Base-by-base conservation (phyloP, 2,888 invertebrate species). In the Calameuta pallipes region DNA sequence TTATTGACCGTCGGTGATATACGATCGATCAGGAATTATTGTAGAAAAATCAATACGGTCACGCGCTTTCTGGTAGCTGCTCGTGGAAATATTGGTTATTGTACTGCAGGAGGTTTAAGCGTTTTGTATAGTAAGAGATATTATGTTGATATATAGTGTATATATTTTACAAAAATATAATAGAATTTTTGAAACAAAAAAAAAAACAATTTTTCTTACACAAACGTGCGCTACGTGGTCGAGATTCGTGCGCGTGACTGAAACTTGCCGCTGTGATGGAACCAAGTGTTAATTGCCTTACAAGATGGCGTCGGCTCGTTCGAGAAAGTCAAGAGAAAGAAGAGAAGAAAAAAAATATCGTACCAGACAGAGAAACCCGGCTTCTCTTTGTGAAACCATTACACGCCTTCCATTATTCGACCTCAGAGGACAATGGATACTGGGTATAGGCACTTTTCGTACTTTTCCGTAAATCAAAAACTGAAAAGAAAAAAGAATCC, bases 381-480 rank as follows among this genome's bases (percentile, higher is more conserved):
- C 73, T 79, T 80, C 69, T 41, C 75, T 79, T 82, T 80, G 80
- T 78, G 33, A 79, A 73, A 34, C 78, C 82, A 82, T 82, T 82
- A 80, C 77, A 75, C 82, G 78, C 78, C 76, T 77, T 80, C 76
- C 75, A 76, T 41, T 78, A 79, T 76, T 41, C 82, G 77, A 75
- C 68, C 74, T 56, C 69, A 41, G 75, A 73, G 69, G 75, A 74
- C 75, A 82, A 82, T 80, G 74, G 70, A 76, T 80, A 77, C 76
- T 74, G 69, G 79, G n/a, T 75, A 74, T 75, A 75, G 76, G 78
- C 75, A 74, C 76, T 76, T 75, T 68, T 74, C 71, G 74, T 30
- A 76, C 77, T 76, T 78, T 80, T 80, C 77, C 76, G 80, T 79
- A 79, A 80, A 80, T 80, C 82, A 79, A 80, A 80, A 79, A 82